Conservation (phyloP, 2,888 invertebrate species). For the Patella ulyssiponensis region DNA sequence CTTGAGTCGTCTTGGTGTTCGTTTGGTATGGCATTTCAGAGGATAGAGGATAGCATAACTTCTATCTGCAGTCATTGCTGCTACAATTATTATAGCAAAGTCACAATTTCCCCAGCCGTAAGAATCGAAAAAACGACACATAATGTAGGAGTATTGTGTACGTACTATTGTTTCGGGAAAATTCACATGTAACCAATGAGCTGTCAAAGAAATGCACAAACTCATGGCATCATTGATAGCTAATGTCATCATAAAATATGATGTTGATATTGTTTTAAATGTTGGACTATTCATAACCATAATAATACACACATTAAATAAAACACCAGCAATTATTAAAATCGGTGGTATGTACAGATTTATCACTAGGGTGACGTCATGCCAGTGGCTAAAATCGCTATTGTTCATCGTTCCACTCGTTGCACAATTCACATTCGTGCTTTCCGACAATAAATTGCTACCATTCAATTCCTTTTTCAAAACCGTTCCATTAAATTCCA, state of each 20-base stretch:
- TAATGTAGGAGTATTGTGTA: slow-evolving; percentile 40
- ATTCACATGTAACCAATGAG: slow-evolving; percentile 59
- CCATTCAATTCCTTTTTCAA: too few relatives aligned
- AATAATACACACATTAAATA: slow-evolving; percentile 50
- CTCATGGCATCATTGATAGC: slow-evolving; percentile 52
- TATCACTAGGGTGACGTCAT: too few relatives aligned
- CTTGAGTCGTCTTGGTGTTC: slow-evolving; percentile 43
- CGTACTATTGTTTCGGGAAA: slow-evolving; percentile 46
- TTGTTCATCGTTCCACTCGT: too few relatives aligned
- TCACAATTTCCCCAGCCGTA: slow-evolving; percentile 58
- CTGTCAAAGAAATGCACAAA: slow-evolving; percentile 46
- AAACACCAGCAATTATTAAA: slow-evolving; percentile 48
- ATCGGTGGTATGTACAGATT: slow-evolving; percentile 52
- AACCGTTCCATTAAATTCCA: too few relatives aligned
- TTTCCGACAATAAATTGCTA: too few relatives aligned
- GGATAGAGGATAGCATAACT: slow-evolving; percentile 54
- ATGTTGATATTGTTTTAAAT: slow-evolving; percentile 54
- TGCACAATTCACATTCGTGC: too few relatives aligned
- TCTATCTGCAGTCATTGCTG: slow-evolving; percentile 56
- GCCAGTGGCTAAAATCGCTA: too few relatives aligned
- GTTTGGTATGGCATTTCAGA: slow-evolving; percentile 40
- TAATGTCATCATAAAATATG: slow-evolving; percentile 52
- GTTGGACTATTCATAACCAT: slow-evolving; percentile 55
- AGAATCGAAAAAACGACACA: slow-evolving; percentile 60
- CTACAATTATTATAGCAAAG: slow-evolving; percentile 53